Percentiles rank a stretch among this genome's conserved stretches.
Evolutionary conservation across 2,888 invertebrate genomes (phyloP).

Genomic region (Aproaerema taeniolella): DNA sequence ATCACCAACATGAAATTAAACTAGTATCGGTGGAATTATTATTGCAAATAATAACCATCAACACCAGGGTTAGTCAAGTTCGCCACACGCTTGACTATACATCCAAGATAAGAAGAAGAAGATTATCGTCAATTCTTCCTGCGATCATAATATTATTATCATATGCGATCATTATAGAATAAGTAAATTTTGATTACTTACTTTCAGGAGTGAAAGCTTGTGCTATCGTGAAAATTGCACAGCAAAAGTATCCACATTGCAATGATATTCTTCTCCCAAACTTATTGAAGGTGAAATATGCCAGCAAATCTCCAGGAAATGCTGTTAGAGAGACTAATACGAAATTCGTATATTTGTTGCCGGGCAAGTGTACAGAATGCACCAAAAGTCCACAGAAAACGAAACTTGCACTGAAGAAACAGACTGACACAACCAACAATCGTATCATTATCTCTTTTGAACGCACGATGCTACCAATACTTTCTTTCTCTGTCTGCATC

Average conservation of each 20-base stretch:
- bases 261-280: conserved; percentile 49
- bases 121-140: too few species aligned
- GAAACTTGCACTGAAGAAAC: conserved; percentile 55
- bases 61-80: too few species aligned
- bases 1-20: too few species aligned
- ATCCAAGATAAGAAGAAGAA: too few species aligned
- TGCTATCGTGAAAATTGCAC: conserved; percentile 45
- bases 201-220: conserved; percentile 42
- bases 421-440: conserved; percentile 43
- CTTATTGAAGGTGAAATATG: conserved; percentile 43
- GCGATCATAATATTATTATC: too few species aligned
- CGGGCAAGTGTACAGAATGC: conserved; percentile 50
- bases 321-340: conserved; percentile 45
- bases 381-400: conserved; percentile 52
- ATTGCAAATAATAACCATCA: too few species aligned
- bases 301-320: conserved; percentile 54
- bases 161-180: too few species aligned
- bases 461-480: conserved; percentile 40
- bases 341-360: conserved; percentile 57
- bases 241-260: conserved; percentile 41
- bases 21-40: too few species aligned
- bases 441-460: conserved; percentile 54
- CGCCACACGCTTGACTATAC: too few species aligned
- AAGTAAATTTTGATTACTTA: too few species aligned
- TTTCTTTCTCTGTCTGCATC: conserved; percentile 45